These are phyloP conservation scores for Nomada flava DNA, from an alignment of 2,888 invertebrate genomes.

Conservation along the genomic window DNA sequence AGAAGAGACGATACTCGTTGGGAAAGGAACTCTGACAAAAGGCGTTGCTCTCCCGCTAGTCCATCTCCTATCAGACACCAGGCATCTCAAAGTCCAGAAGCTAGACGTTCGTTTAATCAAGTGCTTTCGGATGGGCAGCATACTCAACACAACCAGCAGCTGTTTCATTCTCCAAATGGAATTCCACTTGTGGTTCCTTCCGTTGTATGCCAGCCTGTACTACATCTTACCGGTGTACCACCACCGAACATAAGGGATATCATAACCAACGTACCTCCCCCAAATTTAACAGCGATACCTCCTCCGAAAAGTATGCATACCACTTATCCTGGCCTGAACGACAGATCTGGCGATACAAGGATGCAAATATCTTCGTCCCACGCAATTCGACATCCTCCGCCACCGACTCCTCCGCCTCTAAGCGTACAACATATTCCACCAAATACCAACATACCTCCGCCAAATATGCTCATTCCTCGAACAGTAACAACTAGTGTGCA, in stretches of 20 bases:
- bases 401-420: conserved; percentile 45
- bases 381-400: conserved; percentile 50
- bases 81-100: conserved; percentile 75
- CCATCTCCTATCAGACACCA: conserved; percentile 79
- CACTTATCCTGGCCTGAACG: conserved; percentile 72
- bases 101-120: conserved; percentile 73
- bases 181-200: conserved; percentile 75
- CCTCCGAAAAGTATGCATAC: conserved; percentile 68
- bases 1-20: conserved; percentile 78
- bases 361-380: conserved; percentile 76
- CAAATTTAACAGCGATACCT: conserved; percentile 70
- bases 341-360: conserved; percentile 70
- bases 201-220: conserved; percentile 76
- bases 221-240: conserved; percentile 78
- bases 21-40: conserved; percentile 76
- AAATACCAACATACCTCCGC: conserved; percentile 81
- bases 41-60: conserved; percentile 79
- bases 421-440: conserved; percentile 76
- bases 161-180: conserved; percentile 64
- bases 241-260: conserved; percentile 77
- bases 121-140: conserved; percentile 71
- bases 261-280: conserved; percentile 73
- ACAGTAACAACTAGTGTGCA: conserved; percentile 83
- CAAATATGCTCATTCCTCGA: conserved; percentile 76
- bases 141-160: conserved; percentile 73